Evolutionary conservation across 2,113 vertebrate genomes (phyloP), one percentile per base, ranked within the genome.

Genomic region (Irena cyanogastra): DNA sequence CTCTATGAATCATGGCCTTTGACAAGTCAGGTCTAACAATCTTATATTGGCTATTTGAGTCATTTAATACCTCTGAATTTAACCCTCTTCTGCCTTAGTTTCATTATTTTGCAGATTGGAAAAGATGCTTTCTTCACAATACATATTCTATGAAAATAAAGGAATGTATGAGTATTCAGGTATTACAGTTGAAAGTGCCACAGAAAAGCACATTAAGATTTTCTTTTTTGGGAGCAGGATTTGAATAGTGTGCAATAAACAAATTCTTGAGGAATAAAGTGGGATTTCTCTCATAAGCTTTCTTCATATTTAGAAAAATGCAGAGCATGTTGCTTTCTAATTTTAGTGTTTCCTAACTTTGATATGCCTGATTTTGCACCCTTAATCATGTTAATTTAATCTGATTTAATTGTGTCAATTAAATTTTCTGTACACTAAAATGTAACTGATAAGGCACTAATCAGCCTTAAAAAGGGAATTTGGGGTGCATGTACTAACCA

Each of bases 401-500:
- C 64, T 83, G 76, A 92, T 89, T 72, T 92, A 94, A 94, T 94
- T 87, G 68, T 92, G 89, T 84, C 87, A 82, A 82, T 44, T 79
- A 77, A 88, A 56, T 87, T 84, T 94, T 81, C 44, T 94, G 49
- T 75, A 49, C 83, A 82, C 20, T 91, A 74, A 84, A 91, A 82
- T 5, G 1, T 71, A 91, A 91, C 45, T 92, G 76, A 82, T 76
- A 77, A 88, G 65, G 31, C 44, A 70, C 52, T 71, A 66, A 81
- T 30, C 45, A 81, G 19, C 17, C 27, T 86, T 87, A 39, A 35
- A 66, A 77, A 6, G 33, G 70, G 68, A 77, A 69, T 59, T 88
- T 81, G 27, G 20, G 17, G 31, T 47, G n/a, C 23, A 6, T 63
- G 28, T 83, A 14, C 15, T 75, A 65, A 68, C 22, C 3, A 9